Percentiles rank a stretch among this genome's conserved stretches.
Conservation (phyloP, 2,797 vertebrate genomes). For the Siniperca scherzeri region DNA sequence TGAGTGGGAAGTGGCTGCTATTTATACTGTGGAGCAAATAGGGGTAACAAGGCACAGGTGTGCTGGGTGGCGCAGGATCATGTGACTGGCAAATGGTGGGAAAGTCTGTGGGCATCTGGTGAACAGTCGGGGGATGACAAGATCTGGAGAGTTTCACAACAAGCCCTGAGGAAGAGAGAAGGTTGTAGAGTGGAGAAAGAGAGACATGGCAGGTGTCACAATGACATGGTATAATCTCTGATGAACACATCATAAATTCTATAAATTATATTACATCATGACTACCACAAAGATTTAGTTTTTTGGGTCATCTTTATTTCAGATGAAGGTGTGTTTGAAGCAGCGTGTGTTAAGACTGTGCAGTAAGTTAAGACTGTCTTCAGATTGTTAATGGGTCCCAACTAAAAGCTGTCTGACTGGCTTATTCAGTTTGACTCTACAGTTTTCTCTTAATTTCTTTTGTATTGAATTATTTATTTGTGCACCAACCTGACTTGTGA, state of each 20-base stretch:
- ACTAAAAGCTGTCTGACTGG: background rate
- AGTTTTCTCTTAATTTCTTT: background rate
- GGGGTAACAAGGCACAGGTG: conserved; percentile 23
- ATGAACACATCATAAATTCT: background rate
- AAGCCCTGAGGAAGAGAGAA: background rate
- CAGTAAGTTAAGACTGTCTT: background rate
- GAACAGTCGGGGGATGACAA: conserved; percentile 7
- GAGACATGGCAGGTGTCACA: background rate
- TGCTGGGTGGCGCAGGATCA: conserved; percentile 1
- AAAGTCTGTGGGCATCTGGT: background rate
- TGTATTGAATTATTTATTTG: conserved; percentile 8
- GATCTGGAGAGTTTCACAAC: background rate
- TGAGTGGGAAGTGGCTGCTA: background rate
- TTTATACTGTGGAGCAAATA: background rate
- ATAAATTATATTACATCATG: background rate
- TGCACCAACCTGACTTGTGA: background rate
- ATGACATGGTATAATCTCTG: background rate
- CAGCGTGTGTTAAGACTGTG: background rate
- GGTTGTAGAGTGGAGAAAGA: background rate
- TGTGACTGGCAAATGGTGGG: background rate
- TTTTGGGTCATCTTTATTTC: background rate
- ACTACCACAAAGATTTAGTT: background rate
- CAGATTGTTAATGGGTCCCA: background rate
- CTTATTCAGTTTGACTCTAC: background rate
- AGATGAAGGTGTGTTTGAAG: background rate